Evolutionary conservation across 1,140 invertebrate genomes (phyloP).

Genomic region (Diorhabda carinulata): DNA sequence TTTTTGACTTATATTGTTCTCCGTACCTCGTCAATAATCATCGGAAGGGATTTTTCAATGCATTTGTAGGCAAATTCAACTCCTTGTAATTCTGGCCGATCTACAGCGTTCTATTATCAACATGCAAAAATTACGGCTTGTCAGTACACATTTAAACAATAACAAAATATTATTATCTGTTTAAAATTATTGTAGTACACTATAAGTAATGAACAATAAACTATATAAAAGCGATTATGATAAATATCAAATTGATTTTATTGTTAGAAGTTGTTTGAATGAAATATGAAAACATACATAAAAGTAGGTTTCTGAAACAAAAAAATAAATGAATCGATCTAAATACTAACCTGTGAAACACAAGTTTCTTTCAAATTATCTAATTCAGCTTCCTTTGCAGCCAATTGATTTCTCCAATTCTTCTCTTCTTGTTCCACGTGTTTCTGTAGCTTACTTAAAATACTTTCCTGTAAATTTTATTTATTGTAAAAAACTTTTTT

Average conservation of each 20-base stretch:
- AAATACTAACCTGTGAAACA: slow-evolving; percentile 44
- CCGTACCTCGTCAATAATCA: slow-evolving; percentile 54
- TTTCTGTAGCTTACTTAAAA: slow-evolving; percentile 64
- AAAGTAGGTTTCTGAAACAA: no score
- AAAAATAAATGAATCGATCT: no score
- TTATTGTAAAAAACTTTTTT: slow-evolving; percentile 17
- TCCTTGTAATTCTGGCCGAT: slow-evolving; percentile 50
- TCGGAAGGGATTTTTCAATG: slow-evolving; percentile 56
- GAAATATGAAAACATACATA: no score
- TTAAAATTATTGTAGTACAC: neutral
- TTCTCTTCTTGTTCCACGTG: slow-evolving; percentile 67
- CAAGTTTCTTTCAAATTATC: slow-evolving; percentile 52
- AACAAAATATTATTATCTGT: slow-evolving; percentile 43
- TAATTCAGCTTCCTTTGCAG: slow-evolving; percentile 59
- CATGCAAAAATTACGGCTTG: slow-evolving; percentile 10
- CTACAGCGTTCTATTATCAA: slow-evolving; percentile 15
- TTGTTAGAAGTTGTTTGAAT: neutral
- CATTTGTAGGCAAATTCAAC: slow-evolving; percentile 55
- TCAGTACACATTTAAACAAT: slow-evolving; percentile 12
- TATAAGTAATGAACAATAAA: neutral
- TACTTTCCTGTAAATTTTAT: slow-evolving; percentile 55
- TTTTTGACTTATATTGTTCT: slow-evolving; percentile 4
- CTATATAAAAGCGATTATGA: no score
- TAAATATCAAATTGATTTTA: neutral
- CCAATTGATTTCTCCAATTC: slow-evolving; percentile 62